Evolutionary conservation across 2,113 vertebrate species (phyloP).

Genomic region (Mormyrus lacerda): DNA sequence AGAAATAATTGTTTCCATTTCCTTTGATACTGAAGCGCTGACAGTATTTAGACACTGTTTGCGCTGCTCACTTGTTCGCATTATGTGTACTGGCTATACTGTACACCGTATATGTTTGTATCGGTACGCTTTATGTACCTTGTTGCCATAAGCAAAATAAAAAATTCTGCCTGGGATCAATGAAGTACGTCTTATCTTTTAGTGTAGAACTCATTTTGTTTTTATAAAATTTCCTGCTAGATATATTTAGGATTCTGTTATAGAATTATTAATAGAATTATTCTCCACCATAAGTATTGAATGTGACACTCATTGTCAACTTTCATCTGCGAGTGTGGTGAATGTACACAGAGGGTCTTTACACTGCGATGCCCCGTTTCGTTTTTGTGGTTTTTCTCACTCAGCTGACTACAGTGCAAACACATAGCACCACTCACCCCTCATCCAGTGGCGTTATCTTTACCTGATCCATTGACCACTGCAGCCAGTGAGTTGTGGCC

Average conservation of each 20-base stretch:
- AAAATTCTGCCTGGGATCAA: background rate
- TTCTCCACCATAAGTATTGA: background rate
- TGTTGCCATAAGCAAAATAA: background rate
- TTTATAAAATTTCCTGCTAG: background rate
- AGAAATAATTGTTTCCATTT: background rate
- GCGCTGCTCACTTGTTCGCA: background rate
- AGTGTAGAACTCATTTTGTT: background rate
- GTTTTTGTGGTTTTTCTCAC: background rate
- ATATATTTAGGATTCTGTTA: background rate
- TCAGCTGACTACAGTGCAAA: background rate
- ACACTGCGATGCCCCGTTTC: background rate
- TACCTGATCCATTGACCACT: slow-evolving; percentile 18
- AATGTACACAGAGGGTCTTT: background rate
- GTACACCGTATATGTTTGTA: background rate
- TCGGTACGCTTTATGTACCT: background rate
- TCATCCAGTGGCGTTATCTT: background rate
- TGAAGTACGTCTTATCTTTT: background rate
- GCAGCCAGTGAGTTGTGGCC: slow-evolving; percentile 13
- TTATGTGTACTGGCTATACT: background rate
- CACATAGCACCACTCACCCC: background rate
- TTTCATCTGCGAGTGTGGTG: background rate
- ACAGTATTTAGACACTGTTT: background rate
- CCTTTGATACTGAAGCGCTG: background rate
- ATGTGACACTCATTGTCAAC: background rate
- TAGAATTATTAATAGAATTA: background rate